Percentiles rank a stretch among this genome's conserved stretches.
Conservation (phyloP, 30 jellyfish, hydroid and myxozoan species). For the Haliclystus octoradiatus region DNA sequence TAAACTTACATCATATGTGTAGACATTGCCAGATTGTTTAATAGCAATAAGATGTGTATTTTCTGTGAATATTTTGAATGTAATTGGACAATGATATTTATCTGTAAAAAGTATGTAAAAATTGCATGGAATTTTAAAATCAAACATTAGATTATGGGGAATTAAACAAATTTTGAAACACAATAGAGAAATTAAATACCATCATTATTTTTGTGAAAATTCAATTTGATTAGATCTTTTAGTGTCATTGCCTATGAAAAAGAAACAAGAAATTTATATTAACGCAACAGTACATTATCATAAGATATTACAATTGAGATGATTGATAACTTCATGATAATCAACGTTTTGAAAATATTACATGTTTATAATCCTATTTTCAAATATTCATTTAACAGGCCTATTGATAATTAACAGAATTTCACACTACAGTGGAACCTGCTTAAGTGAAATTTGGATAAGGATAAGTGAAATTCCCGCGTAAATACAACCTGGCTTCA, state of each 20-base stretch:
- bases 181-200: no score
- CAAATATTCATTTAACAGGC: no score
- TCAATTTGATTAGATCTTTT: slow-evolving; percentile 73
- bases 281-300: background rate
- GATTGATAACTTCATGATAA: background rate
- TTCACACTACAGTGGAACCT: no score
- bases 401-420: no score
- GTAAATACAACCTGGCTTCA: no score
- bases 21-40: slow-evolving; percentile 68
- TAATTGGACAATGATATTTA: slow-evolving; percentile 97
- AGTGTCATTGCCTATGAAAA: slow-evolving; percentile 47
- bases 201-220: slow-evolving; percentile 66
- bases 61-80: slow-evolving; percentile 79
- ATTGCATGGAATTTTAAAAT: background rate
- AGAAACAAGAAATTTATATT: background rate
- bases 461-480: no score
- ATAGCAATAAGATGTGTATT: slow-evolving; percentile 88
- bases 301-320: background rate
- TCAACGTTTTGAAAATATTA: no score
- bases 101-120: slow-evolving; percentile 10
- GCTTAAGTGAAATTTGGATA: no score
- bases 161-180: background rate
- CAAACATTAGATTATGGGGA: background rate
- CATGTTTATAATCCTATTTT: no score
- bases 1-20: slow-evolving; percentile 31